Percentiles rank a stretch among this genome's conserved stretches.
Evolutionary conservation across 1,140 invertebrate genomes (phyloP).

Genomic region (Dryas iulia): DNA sequence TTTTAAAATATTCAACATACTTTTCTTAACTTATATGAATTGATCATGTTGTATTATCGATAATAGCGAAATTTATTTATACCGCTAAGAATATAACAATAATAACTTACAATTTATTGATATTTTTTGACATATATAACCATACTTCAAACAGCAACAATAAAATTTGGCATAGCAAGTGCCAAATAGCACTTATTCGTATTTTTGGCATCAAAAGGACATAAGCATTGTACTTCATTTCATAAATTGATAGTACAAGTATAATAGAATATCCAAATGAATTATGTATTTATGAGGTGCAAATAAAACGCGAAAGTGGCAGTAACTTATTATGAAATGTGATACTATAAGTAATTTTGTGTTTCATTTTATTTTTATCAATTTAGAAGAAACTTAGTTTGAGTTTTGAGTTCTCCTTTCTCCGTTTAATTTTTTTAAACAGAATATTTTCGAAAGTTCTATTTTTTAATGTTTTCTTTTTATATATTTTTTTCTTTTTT

Average conservation of each 20-base stretch:
- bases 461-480: no score
- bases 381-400: no score
- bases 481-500: no score
- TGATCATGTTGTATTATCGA: no score
- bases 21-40: no score
- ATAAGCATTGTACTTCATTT: neutral
- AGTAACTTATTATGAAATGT: neutral
- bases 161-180: neutral
- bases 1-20: no score
- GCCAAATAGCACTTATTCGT: neutral
- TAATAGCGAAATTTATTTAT: no score
- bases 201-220: neutral
- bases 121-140: neutral
- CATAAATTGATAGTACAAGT: neutral
- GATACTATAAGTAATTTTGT: neutral
- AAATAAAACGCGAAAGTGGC: neutral
- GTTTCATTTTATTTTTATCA: neutral
- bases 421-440: no score
- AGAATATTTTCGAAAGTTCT: no score
- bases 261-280: neutral
- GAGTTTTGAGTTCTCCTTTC: no score
- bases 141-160: neutral
- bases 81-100: no score
- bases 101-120: neutral
- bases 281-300: neutral